These are phyloP conservation scores for Crioceris asparagi DNA, from an alignment of 2,888 invertebrate species.

Conservation along the genomic window DNA sequence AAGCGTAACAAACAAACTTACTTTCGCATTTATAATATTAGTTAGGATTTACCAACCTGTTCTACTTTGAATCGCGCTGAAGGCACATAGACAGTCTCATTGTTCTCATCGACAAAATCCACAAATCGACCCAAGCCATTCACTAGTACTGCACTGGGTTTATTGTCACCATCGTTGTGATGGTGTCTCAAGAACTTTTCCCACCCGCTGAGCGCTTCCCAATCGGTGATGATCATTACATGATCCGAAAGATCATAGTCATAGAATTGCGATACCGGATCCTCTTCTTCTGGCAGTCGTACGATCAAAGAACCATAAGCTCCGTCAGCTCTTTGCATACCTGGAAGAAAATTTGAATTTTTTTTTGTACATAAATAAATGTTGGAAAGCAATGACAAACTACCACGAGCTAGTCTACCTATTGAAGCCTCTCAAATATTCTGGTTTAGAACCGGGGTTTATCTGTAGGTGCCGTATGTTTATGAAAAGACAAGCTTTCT, in stretches of 20 bases:
- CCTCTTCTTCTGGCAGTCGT: slow-evolving; percentile 50
- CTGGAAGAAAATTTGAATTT: slow-evolving; percentile 45
- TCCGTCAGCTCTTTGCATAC: slow-evolving; percentile 80
- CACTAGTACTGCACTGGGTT: slow-evolving; percentile 68
- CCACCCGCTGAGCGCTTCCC: slow-evolving; percentile 63
- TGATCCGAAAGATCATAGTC: slow-evolving; percentile 72
- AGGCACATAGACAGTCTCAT: slow-evolving; percentile 43
- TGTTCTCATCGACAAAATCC: slow-evolving; percentile 28
- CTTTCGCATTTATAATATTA: not conserved
- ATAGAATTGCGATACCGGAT: slow-evolving; percentile 57
- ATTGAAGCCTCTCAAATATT: no score
- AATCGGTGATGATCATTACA: slow-evolving; percentile 67
- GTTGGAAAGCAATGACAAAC: no score
- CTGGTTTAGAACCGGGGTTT: no score
- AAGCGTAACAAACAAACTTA: no score
- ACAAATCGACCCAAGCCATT: slow-evolving; percentile 67
- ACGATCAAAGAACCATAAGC: slow-evolving; percentile 71
- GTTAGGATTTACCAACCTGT: slow-evolving; percentile 40
- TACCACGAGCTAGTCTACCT: no score
- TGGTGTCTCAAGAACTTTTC: slow-evolving; percentile 76
- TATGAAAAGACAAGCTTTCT: no score
- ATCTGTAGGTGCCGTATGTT: no score
- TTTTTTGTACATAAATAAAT: no score
- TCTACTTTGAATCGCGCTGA: slow-evolving; percentile 54
- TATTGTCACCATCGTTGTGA: slow-evolving; percentile 72